Conservation (phyloP, 2,888 invertebrate species). For the Sesia bembeciformis region DNA sequence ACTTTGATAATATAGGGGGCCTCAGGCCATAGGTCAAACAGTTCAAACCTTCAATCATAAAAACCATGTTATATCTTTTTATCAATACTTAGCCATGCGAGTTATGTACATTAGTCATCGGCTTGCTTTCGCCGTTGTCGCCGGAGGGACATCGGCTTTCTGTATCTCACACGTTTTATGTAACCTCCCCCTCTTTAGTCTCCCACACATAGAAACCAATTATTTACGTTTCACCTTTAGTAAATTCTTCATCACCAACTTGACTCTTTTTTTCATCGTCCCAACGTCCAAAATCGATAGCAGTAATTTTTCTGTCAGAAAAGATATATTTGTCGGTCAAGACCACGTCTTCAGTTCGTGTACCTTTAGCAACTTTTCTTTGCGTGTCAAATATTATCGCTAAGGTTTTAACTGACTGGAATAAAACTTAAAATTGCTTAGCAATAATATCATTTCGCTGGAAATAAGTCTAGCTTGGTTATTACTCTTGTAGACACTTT, state of each 20-base stretch:
- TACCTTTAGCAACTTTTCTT: slow-evolving; percentile 12
- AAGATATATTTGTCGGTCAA: slow-evolving; percentile 18
- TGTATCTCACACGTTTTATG: slow-evolving; percentile 55
- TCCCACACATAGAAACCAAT: slow-evolving; percentile 12
- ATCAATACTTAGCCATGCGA: background rate
- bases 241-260: background rate
- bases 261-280: background rate
- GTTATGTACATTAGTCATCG: slow-evolving; percentile 35
- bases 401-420: background rate
- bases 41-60: too few relatives aligned
- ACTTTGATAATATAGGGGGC: too few relatives aligned
- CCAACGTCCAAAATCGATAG: background rate
- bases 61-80: too few relatives aligned
- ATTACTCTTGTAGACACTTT: background rate
- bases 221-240: background rate
- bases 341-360: slow-evolving; percentile 32
- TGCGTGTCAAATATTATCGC: background rate
- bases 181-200: slow-evolving; percentile 41
- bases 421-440: background rate
- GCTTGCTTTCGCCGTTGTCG: slow-evolving; percentile 47
- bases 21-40: too few relatives aligned
- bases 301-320: background rate
- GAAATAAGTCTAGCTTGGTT: background rate
- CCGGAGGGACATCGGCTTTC: slow-evolving; percentile 49
- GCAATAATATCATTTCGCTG: background rate